These are phyloP conservation scores for Sitta carolinensis DNA, from an alignment of 2,797 vertebrate species.

Conservation along the genomic window DNA sequence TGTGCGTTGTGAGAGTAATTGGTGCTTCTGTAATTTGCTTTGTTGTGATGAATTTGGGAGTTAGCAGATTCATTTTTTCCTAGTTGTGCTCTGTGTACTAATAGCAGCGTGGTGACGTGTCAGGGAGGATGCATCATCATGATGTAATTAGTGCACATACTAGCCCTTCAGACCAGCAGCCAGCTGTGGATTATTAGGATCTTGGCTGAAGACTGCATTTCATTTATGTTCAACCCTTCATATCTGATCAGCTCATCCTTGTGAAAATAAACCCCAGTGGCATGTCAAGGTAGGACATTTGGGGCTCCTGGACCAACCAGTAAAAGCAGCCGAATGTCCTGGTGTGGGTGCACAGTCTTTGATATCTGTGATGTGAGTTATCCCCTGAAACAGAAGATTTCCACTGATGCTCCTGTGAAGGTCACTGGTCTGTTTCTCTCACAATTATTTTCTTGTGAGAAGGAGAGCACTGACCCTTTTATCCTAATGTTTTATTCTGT, in stretches of 20 bases:
- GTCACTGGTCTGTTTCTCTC: neutral
- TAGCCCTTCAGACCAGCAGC: neutral
- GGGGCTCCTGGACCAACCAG: neutral
- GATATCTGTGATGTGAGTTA: neutral
- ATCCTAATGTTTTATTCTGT: neutral
- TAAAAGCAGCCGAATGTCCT: neutral
- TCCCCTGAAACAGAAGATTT: neutral
- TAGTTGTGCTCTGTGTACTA: neutral
- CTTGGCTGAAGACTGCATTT: conserved; percentile 1
- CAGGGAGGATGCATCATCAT: neutral
- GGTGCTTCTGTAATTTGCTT: neutral
- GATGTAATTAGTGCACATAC: conserved; percentile 11
- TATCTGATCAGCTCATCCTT: conserved; percentile 7
- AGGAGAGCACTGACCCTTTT: neutral
- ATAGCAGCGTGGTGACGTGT: neutral
- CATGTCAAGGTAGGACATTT: rapidly evolving
- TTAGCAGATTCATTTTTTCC: neutral
- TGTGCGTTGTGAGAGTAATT: neutral
- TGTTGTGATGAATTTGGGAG: conserved; percentile 1
- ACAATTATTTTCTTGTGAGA: neutral
- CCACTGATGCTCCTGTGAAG: neutral
- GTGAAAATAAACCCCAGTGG: neutral
- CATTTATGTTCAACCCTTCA: conserved; percentile 17
- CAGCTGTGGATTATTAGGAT: conserved; percentile 58
- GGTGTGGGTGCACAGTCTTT: neutral